Percentiles rank a stretch among this genome's conserved stretches.
phyloP scores from a whole-genome alignment of 2,113 vertebrate genomes.

The Phalacrocorax pelagicus region DNA sequence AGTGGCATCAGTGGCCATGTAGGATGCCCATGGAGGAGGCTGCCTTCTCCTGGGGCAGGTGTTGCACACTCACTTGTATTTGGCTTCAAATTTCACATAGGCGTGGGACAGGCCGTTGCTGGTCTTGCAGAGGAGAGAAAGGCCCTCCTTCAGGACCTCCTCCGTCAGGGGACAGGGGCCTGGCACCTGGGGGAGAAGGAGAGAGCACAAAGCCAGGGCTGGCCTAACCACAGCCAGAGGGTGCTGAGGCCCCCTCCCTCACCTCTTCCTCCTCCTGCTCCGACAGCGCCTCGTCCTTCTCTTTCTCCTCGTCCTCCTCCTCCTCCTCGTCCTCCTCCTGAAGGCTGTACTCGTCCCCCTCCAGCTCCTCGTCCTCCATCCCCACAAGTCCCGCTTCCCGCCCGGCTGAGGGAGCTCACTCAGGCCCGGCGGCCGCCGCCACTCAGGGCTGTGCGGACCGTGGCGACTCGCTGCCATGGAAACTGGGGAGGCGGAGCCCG shows the following conservation, averaged over 20 bases:
- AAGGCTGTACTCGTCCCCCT: conserved; percentile 1
- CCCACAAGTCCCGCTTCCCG: not conserved
- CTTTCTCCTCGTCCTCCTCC: not conserved
- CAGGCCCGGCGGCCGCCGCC: not conserved
- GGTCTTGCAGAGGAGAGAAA: conserved; percentile 86
- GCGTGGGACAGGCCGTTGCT: conserved; percentile 85
- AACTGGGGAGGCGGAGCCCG: not conserved
- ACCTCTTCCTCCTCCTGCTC: conserved; percentile 10
- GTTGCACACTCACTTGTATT: conserved; percentile 76
- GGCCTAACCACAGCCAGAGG: not conserved
- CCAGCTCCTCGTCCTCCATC: conserved; percentile 69
- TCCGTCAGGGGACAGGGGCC: conserved; percentile 70
- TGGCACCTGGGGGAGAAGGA: conserved; percentile 32
- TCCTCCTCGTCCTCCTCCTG: not conserved
- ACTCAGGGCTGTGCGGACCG: not conserved
- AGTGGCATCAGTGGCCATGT: accelerated
- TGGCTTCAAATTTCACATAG: conserved; percentile 85
- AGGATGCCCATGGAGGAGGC: not conserved
- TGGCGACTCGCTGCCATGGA: not conserved
- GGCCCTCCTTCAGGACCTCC: conserved; percentile 76
- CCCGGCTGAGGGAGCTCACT: not conserved
- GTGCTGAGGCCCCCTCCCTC: not conserved
- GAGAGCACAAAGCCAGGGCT: not conserved
- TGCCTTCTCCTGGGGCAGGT: not conserved
- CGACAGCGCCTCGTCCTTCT: not conserved